Conservation (phyloP, 2,888 invertebrate species). For the Microctonus brassicae region DNA sequence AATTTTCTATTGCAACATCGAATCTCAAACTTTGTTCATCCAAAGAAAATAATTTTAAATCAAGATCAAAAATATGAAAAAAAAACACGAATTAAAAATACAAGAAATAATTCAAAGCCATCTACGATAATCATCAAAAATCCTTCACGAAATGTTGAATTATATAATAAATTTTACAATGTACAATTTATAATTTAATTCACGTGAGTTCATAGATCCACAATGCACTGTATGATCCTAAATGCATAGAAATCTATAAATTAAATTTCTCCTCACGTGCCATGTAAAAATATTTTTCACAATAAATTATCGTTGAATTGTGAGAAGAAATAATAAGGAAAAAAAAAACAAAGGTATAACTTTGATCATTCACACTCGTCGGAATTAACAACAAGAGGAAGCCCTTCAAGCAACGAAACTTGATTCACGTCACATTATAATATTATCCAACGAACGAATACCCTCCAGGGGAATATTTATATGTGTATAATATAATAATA, state of each 20-base stretch:
- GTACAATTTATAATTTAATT: too few relatives aligned
- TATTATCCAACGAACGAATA: neutral
- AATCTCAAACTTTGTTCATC: neutral
- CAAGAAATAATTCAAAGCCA: too few relatives aligned
- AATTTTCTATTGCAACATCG: neutral
- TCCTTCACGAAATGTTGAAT: too few relatives aligned
- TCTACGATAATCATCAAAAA: too few relatives aligned
- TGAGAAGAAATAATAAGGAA: neutral
- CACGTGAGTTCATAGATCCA: too few relatives aligned
- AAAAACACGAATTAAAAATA: too few relatives aligned
- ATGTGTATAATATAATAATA: conserved; percentile 17
- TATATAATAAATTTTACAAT: too few relatives aligned
- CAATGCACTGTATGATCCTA: too few relatives aligned
- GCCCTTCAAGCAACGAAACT: neutral
- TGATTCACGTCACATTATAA: neutral
- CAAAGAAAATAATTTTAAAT: neutral
- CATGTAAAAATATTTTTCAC: neutral
- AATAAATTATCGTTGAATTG: neutral
- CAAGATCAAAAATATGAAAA: neutral
- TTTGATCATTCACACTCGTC: neutral
- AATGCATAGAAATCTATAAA: neutral
- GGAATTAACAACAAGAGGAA: neutral
- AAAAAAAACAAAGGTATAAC: neutral
- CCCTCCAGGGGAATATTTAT: conserved; percentile 22
- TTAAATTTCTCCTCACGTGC: too few relatives aligned